Percentiles rank a stretch among this genome's conserved stretches.
phyloP scores from a whole-genome alignment of 2,797 vertebrate species.

The Cuniculus paca region DNA sequence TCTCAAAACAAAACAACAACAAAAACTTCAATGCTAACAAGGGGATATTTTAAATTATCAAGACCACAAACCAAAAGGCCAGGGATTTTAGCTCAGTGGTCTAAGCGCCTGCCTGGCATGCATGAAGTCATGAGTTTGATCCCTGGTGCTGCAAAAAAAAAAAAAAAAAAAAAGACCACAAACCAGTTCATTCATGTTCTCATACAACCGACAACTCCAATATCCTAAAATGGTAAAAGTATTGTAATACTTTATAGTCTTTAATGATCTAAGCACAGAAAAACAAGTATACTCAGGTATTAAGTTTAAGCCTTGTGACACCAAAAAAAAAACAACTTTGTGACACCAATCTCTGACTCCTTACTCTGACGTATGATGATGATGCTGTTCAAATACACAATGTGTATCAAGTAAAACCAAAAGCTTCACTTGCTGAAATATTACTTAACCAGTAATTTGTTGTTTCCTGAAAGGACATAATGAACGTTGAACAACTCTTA shows the following conservation, averaged over 20 bases:
- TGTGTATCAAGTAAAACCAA: conserved; percentile 22
- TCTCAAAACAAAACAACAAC: neutral
- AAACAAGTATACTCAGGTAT: neutral
- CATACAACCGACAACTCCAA: neutral
- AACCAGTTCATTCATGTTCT: neutral
- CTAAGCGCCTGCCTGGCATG: too few species aligned
- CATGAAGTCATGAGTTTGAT: too few species aligned
- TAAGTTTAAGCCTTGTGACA: conserved; percentile 26
- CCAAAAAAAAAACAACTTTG: neutral
- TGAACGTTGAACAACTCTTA: neutral
- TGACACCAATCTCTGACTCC: neutral
- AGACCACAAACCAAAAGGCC: conserved; percentile 33
- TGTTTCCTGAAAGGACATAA: neutral
- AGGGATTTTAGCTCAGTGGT: too few species aligned
- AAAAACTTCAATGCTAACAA: neutral
- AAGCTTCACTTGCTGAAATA: conserved; percentile 53
- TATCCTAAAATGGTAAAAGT: conserved; percentile 45
- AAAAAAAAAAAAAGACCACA: too few species aligned
- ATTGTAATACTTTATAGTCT: neutral
- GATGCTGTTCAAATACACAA: neutral
- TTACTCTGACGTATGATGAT: conserved; percentile 4
- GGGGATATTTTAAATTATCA: conserved; percentile 40
- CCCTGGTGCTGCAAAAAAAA: too few species aligned
- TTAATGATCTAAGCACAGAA: conserved; percentile 22
- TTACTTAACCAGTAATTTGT: neutral